Conservation (phyloP, 2,113 vertebrate species). For the Malurus alboscapulatus region DNA sequence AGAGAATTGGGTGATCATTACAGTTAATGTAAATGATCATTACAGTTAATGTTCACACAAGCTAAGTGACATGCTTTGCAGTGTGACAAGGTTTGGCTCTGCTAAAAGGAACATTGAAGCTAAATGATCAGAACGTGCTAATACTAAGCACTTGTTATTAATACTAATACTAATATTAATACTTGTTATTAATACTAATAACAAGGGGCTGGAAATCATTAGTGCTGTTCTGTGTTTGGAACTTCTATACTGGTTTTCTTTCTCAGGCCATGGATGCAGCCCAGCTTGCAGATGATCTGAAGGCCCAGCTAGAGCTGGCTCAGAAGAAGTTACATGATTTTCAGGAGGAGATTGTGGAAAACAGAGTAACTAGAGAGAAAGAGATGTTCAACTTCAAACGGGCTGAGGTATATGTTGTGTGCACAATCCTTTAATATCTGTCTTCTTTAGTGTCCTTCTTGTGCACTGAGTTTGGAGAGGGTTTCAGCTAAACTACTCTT, state of each 20-base stretch:
- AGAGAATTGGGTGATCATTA: neutral
- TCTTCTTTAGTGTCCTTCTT: neutral
- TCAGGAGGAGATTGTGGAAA: slow-evolving; percentile 91
- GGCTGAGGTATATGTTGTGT: slow-evolving; percentile 80
- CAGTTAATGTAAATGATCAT: too few species aligned
- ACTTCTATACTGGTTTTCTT: neutral
- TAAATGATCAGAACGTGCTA: neutral
- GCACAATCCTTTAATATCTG: neutral
- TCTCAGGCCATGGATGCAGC: slow-evolving; percentile 89
- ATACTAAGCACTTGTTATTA: neutral
- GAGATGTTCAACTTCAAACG: slow-evolving; percentile 94
- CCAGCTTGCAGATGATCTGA: slow-evolving; percentile 88
- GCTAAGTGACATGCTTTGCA: neutral
- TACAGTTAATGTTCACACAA: too few species aligned
- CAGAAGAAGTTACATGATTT: slow-evolving; percentile 90
- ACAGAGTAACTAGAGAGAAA: slow-evolving; percentile 93
- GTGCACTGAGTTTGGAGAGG: neutral
- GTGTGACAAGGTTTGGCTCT: neutral
- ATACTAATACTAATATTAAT: too few species aligned
- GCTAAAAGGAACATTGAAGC: neutral
- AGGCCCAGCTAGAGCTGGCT: slow-evolving; percentile 86
- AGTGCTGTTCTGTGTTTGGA: neutral
- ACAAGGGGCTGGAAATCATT: neutral
- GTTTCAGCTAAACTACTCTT: neutral
- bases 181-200: neutral